Evolutionary conservation across 2,797 vertebrate genomes (phyloP).

Genomic region (Smutsia temminckii): DNA sequence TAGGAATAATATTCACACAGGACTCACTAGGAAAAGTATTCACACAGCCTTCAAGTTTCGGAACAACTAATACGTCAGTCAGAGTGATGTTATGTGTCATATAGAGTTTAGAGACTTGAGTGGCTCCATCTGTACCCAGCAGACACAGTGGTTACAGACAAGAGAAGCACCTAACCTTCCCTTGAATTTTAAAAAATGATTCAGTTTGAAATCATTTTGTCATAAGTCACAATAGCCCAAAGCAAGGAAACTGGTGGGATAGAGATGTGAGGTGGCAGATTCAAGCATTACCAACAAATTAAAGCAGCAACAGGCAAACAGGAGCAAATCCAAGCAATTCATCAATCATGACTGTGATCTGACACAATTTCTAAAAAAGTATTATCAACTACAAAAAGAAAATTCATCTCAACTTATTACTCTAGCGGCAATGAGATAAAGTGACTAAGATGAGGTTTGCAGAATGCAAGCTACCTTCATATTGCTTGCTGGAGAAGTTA

Average conservation of each 20-base stretch:
- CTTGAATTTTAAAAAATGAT: constrained; percentile 67
- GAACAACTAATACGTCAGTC: neutral
- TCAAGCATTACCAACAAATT: constrained; percentile 53
- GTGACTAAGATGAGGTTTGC: constrained; percentile 8
- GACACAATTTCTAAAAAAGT: constrained; percentile 60
- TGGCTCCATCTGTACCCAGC: neutral
- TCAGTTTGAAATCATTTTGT: constrained; percentile 70
- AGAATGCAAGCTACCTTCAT: constrained; percentile 21
- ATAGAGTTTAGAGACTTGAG: neutral
- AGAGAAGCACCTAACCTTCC: constrained; percentile 47
- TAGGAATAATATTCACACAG: neutral
- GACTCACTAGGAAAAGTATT: neutral
- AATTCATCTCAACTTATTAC: constrained; percentile 47
- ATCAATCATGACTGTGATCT: constrained; percentile 59
- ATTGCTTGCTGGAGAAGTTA: constrained; percentile 51
- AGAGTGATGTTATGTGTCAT: neutral
- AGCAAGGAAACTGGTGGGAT: constrained; percentile 57
- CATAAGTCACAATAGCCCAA: constrained; percentile 73
- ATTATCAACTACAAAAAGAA: constrained; percentile 40
- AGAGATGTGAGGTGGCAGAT: constrained; percentile 12
- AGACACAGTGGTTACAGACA: constrained; percentile 40
- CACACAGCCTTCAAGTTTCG: neutral
- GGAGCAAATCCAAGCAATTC: constrained; percentile 46
- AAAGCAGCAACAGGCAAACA: constrained; percentile 62
- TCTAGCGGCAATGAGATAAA: constrained; percentile 39